phyloP scores from a whole-genome alignment of 2,113 vertebrate genomes.

The Ptilonorhynchus violaceus region DNA sequence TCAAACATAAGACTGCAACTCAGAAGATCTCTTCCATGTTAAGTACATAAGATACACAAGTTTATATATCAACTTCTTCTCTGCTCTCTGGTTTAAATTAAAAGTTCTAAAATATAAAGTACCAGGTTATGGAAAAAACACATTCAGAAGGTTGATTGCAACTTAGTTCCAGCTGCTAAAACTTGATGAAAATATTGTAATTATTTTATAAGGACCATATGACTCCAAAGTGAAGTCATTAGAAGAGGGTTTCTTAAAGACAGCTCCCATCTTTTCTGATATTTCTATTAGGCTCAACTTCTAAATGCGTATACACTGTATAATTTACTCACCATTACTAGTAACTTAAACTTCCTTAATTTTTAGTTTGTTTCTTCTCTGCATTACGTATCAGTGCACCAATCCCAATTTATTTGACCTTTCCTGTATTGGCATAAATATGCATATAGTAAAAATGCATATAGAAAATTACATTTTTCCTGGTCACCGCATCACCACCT shows the following conservation, averaged over 20 bases:
- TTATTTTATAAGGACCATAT: background rate
- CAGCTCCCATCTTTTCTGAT: background rate
- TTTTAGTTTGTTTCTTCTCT: background rate
- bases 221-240: background rate
- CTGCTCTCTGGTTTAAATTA: background rate
- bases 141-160: background rate
- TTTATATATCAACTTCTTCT: background rate
- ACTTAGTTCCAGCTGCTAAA: background rate
- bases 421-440: background rate
- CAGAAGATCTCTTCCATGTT: background rate
- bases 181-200: background rate
- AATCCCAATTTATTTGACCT: background rate
- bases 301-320: background rate
- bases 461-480: background rate
- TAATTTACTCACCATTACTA: background rate
- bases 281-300: background rate
- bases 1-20: background rate
- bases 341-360: background rate
- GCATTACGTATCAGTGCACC: background rate
- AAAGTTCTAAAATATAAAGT: background rate
- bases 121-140: background rate
- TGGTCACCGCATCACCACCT: background rate
- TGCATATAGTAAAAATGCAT: background rate
- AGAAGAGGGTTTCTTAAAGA: background rate
- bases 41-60: background rate